These are phyloP conservation scores for Kryphioiulus occultus DNA, from an alignment of 2,888 invertebrate species.

Conservation along the genomic window DNA sequence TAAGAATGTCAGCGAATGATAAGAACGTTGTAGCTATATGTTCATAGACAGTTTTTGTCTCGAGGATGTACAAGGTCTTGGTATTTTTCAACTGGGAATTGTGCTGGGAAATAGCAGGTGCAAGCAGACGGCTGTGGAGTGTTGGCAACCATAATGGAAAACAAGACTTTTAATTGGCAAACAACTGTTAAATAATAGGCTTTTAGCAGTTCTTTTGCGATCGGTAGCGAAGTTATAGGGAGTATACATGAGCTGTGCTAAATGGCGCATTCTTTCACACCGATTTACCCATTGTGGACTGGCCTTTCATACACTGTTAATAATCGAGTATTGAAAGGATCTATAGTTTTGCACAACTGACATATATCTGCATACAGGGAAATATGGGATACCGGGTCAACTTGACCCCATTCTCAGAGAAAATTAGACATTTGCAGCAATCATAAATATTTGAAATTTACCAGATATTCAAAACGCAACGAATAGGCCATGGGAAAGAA, in stretches of 20 bases:
- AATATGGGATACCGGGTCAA: neutral
- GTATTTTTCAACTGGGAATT: conserved; percentile 3
- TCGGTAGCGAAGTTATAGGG: neutral
- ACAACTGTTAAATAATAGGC: conserved; percentile 28
- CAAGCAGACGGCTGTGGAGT: neutral
- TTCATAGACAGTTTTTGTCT: too few species aligned
- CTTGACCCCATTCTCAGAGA: neutral
- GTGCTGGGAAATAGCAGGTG: conserved; percentile 27
- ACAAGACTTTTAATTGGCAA: conserved; percentile 22
- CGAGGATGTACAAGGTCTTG: too few species aligned
- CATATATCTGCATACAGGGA: neutral
- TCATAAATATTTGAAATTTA: neutral
- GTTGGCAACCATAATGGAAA: neutral
- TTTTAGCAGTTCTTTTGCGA: neutral
- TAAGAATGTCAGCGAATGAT: too few species aligned
- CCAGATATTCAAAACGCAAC: neutral
- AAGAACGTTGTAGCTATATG: too few species aligned
- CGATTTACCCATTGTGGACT: neutral
- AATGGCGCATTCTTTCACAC: conserved; percentile 3
- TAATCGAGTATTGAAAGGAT: neutral
- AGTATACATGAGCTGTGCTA: neutral
- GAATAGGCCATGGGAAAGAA: too few species aligned
- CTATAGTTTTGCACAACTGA: neutral
- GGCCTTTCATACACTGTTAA: neutral
- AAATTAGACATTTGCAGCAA: neutral